A percentile compares a stretch with the other conserved stretches of the same genome.
Evolutionary conservation across 1,140 invertebrate species (phyloP).

Genomic region (Cyrtorhinus lividipennis): DNA sequence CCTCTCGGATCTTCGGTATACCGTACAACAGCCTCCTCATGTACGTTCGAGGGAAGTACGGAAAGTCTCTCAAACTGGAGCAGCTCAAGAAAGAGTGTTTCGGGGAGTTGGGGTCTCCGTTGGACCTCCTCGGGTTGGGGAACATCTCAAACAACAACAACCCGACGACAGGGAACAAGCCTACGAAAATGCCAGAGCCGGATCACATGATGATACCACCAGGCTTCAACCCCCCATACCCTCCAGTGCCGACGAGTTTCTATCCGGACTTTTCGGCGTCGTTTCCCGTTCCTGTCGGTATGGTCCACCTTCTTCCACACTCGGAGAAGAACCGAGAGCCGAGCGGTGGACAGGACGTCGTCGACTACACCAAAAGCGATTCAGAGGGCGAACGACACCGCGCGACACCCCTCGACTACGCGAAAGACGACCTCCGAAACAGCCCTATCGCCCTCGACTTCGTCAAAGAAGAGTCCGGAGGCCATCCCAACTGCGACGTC

Average conservation of each 20-base stretch:
- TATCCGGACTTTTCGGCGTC: slow-evolving; percentile 63
- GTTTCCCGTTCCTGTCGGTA: slow-evolving; percentile 66
- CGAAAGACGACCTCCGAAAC: slow-evolving; percentile 22
- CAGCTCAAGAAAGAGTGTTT: slow-evolving; percentile 74
- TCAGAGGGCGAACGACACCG: slow-evolving; percentile 15
- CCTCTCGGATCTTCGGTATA: slow-evolving; percentile 74
- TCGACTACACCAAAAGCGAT: slow-evolving; percentile 10
- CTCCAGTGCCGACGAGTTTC: slow-evolving; percentile 42
- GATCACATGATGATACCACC: slow-evolving; percentile 28
- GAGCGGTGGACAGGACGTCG: slow-evolving; percentile 5
- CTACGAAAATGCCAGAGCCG: slow-evolving; percentile 26
- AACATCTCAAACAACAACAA: slow-evolving; percentile 45
- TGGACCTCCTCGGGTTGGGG: slow-evolving; percentile 52
- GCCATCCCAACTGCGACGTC: slow-evolving; percentile 19
- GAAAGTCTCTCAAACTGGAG: slow-evolving; percentile 74
- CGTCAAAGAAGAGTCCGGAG: slow-evolving; percentile 22
- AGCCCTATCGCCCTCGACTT: slow-evolving; percentile 23
- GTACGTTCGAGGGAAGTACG: slow-evolving; percentile 85
- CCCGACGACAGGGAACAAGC: slow-evolving; percentile 42
- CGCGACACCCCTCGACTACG: slow-evolving; percentile 19
- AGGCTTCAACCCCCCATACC: slow-evolving; percentile 44
- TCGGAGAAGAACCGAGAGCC: slow-evolving; percentile 45
- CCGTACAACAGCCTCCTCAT: slow-evolving; percentile 81
- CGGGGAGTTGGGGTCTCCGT: slow-evolving; percentile 40
- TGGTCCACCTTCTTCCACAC: slow-evolving; percentile 64